Evolutionary conservation across 2,797 vertebrate species (phyloP), one percentile per base, ranked within the genome.

Genomic region (Chelonia mydas): DNA sequence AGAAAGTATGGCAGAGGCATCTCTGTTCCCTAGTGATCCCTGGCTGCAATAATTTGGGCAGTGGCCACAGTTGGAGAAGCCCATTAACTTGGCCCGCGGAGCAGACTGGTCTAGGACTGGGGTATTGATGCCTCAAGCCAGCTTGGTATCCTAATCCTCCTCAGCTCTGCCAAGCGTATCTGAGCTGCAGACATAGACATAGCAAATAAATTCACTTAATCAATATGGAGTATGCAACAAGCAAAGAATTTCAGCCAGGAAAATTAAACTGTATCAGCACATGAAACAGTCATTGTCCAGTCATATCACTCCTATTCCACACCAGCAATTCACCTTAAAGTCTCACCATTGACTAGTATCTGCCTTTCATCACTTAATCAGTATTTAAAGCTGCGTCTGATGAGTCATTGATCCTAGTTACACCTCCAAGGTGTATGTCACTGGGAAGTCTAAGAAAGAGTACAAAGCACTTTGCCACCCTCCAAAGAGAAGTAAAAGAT

Each of bases 301-400:
- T 94, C 84, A 0, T 2, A 74, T 95, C 92, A 93, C 68, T 96
- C 92, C 88, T 91, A 68, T 83, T 91, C 84, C 55, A 83, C 49
- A 90, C 88, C 89, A 96, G 65, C 90, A 89, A 87, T 81, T 93
- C 81, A 96, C 68, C 65, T 94, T 95, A 82, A 76, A 86, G 49
- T 59, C n/a, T 27, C 28, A 92, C 82, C 51, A 80, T 96, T 86
- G 90, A 95, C 96, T 50, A 80, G 25, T 88, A 93, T 92, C 79
- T 74, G 87, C 85, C 94, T 90, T 95, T 94, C 90, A 96, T 96
- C 82, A 83, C 97, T 96, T 96, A 94, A 96, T 96, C 91, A 90
- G 94, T 95, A 94, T 97, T 97, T 96, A 96, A 97, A 92, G 93
- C 83, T 93, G 28, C 50, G 47, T 61, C 86, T 92, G 88, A 90